These are phyloP conservation scores for Lomographa bimaculata DNA, from an alignment of 2,888 invertebrate genomes.

Conservation along the genomic window DNA sequence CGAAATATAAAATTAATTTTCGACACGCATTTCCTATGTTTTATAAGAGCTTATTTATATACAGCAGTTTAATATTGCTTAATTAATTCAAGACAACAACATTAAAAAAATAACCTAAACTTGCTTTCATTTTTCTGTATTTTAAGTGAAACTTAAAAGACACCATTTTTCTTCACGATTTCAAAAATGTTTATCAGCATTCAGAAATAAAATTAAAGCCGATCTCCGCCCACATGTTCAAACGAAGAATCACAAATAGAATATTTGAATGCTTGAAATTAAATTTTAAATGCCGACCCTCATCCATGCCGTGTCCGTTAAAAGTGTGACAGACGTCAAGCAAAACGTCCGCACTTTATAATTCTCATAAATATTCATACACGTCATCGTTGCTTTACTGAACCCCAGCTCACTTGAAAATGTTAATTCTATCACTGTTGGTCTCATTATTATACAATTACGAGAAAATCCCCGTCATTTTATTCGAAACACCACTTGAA, in stretches of 20 bases:
- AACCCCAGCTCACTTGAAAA: slow-evolving; percentile 18
- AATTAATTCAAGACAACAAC: too few relatives aligned
- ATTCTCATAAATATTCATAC: slow-evolving; percentile 32
- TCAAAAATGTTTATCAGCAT: too few relatives aligned
- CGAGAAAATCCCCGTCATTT: slow-evolving; percentile 14
- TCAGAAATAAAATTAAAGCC: too few relatives aligned
- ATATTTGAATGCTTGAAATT: slow-evolving; percentile 4
- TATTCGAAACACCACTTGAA: slow-evolving; percentile 21
- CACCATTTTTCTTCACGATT: too few relatives aligned
- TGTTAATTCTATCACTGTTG: slow-evolving; percentile 18
- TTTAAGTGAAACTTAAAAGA: too few relatives aligned
- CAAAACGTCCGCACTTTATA: slow-evolving; percentile 21
- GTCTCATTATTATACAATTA: slow-evolving; percentile 31
- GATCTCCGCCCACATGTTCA: too few relatives aligned
- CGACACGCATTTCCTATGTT: too few relatives aligned
- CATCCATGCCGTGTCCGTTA: slow-evolving; percentile 6
- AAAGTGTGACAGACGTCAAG: slow-evolving; percentile 19
- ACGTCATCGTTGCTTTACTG: slow-evolving; percentile 14
- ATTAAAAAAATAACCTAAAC: too few relatives aligned
- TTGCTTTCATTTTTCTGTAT: too few relatives aligned
- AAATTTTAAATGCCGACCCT: slow-evolving; percentile 3
- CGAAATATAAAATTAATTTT: too few relatives aligned
- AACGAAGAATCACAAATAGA: slow-evolving; percentile 4
- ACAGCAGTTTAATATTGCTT: too few relatives aligned
- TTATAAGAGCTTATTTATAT: too few relatives aligned